These are phyloP conservation scores for Microctonus hyperodae DNA, from an alignment of 2,888 invertebrate genomes.

Conservation along the genomic window DNA sequence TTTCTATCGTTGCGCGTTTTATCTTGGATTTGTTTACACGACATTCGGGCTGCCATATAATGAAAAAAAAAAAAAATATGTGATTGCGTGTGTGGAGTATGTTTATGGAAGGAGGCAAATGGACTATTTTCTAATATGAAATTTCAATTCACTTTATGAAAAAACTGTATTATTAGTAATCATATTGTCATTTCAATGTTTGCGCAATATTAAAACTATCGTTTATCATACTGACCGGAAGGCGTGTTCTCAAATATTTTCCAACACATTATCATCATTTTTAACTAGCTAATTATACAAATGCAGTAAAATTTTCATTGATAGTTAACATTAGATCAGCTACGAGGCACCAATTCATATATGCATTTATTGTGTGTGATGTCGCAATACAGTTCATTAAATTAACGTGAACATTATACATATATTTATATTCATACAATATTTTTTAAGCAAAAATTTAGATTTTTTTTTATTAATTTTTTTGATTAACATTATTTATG, in stretches of 20 bases:
- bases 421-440: neutral
- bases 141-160: conserved; percentile 18
- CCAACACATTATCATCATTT: neutral
- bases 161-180: conserved; percentile 27
- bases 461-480: neutral
- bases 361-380: neutral
- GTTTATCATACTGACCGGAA: conserved; percentile 1
- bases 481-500: neutral
- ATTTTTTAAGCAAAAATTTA: neutral
- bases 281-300: neutral
- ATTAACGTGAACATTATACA: neutral
- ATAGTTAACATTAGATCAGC: neutral
- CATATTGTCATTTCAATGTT: neutral
- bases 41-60: conserved; percentile 61
- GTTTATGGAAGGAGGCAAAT: neutral
- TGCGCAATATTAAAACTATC: neutral
- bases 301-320: neutral
- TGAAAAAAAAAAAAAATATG: conserved; percentile 30
- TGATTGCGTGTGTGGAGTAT: neutral
- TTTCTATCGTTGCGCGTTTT: conserved; percentile 49
- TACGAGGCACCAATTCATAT: neutral
- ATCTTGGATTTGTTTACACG: conserved; percentile 42
- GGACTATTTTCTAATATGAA: neutral
- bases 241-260: neutral
- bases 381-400: no score